These are phyloP conservation scores for Drosophila vallismaia DNA, from an alignment of 2,888 invertebrate genomes.

Conservation along the genomic window DNA sequence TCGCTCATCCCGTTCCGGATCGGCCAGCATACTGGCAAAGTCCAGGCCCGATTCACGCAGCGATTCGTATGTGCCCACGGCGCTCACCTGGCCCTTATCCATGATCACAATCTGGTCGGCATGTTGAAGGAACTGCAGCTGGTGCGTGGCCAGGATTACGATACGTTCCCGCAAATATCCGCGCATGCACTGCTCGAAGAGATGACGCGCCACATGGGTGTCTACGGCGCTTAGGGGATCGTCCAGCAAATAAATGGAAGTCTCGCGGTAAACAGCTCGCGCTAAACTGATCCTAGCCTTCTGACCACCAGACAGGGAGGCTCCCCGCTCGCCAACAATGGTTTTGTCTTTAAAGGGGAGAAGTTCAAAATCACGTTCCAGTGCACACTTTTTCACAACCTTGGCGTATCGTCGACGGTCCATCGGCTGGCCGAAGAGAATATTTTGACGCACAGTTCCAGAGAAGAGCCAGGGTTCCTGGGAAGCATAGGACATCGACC, in stretches of 20 bases:
- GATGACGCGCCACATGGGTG: conserved; percentile 93
- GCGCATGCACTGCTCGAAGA: conserved; percentile 88
- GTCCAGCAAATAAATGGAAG: conserved; percentile 94
- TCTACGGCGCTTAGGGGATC: conserved; percentile 98
- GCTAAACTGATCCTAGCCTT: conserved; percentile 95
- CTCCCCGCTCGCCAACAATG: conserved; percentile 91
- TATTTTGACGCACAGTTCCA: conserved; percentile 87
- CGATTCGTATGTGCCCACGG: conserved; percentile 89
- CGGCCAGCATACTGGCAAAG: conserved; percentile 89
- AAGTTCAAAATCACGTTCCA: conserved; percentile 85
- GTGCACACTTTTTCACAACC: conserved; percentile 84
- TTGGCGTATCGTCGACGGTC: conserved; percentile 86
- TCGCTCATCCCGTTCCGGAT: conserved; percentile 84
- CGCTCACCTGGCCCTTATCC: conserved; percentile 82
- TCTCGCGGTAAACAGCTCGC: conserved; percentile 92
- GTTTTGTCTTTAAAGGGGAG: conserved; percentile 87
- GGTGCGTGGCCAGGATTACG: conserved; percentile 92
- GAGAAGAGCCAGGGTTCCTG: conserved; percentile 94
- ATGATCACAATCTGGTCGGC: conserved; percentile 86
- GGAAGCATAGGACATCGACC: conserved; percentile 89
- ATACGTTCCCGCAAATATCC: conserved; percentile 87
- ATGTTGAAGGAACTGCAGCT: conserved; percentile 90
- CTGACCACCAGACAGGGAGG: conserved; percentile 93
- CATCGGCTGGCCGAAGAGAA: conserved; percentile 87
- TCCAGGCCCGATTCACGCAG: conserved; percentile 90